Conservation (phyloP, 1,140 invertebrate species). For the Bombus sibiricus region DNA sequence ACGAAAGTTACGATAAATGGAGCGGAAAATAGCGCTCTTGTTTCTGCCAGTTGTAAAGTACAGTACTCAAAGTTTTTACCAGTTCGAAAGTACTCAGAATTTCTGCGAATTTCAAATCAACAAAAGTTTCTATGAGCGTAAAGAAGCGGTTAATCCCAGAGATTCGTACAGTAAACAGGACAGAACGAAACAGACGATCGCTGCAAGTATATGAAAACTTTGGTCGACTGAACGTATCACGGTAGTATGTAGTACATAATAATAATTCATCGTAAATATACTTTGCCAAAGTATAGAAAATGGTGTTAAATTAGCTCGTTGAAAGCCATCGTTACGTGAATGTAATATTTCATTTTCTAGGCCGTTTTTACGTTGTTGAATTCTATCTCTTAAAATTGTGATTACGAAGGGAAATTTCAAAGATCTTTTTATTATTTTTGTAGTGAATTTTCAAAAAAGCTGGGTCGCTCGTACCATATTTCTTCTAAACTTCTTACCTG, state of each 20-base stretch:
- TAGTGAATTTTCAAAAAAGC: neutral
- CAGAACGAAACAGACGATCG: neutral
- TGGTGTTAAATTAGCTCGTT: no score
- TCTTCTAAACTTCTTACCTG: no score
- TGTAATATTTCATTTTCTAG: neutral
- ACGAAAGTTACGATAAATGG: conserved; percentile 8
- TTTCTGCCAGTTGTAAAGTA: neutral
- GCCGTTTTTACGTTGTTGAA: neutral
- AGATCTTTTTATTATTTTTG: neutral
- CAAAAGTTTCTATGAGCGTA: neutral
- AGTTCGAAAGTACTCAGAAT: neutral
- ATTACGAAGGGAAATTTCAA: no score
- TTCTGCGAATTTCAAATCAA: neutral
- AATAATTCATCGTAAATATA: no score
- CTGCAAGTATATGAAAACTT: neutral
- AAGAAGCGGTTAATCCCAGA: neutral
- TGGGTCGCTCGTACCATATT: neutral
- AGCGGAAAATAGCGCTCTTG: neutral
- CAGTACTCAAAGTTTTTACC: neutral
- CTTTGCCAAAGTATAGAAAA: no score
- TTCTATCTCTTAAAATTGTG: neutral
- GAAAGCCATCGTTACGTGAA: no score
- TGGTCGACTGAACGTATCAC: neutral
- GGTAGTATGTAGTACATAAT: no score
- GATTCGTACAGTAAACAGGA: neutral